Evolutionary conservation across 2,888 invertebrate genomes (phyloP).

Genomic region (Arrhopalites spinosus): DNA sequence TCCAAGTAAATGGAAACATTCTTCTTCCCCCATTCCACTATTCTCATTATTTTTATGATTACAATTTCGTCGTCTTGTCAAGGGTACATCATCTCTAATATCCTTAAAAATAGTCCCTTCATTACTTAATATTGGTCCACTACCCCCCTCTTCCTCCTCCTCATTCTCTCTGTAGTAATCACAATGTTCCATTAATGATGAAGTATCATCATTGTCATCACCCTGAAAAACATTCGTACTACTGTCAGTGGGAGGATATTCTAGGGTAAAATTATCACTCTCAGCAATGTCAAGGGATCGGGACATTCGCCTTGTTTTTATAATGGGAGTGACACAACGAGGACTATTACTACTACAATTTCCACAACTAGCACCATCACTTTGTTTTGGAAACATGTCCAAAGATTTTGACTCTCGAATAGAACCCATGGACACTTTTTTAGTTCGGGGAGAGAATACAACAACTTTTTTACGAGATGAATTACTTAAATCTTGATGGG

Average conservation of each 20-base stretch:
- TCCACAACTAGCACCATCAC: background rate
- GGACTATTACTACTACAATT: background rate
- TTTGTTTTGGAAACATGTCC: slow-evolving; percentile 66
- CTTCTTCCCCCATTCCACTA: slow-evolving; percentile 4
- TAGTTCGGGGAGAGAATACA: slow-evolving; percentile 41
- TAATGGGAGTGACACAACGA: slow-evolving; percentile 18
- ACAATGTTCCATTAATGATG: slow-evolving; percentile 7
- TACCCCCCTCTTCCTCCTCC: background rate
- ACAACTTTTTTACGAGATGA: slow-evolving; percentile 39
- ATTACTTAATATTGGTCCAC: slow-evolving; percentile 13
- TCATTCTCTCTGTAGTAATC: background rate
- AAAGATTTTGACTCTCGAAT: slow-evolving; percentile 69
- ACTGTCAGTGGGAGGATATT: background rate
- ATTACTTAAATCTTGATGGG: slow-evolving; percentile 26
- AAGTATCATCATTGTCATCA: slow-evolving; percentile 20
- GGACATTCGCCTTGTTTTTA: slow-evolving; percentile 48
- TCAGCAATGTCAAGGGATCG: slow-evolving; percentile 52
- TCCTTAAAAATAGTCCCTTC: background rate
- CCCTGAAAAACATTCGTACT: slow-evolving; percentile 6
- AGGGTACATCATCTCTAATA: background rate
- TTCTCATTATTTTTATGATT: background rate
- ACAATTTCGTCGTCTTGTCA: slow-evolving; percentile 21
- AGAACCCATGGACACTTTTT: slow-evolving; percentile 40
- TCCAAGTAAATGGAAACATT: slow-evolving; percentile 22
- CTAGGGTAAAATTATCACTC: background rate